A percentile compares a stretch with the other conserved stretches of the same genome.
Conservation (phyloP, 2,113 vertebrate genomes). For the crab-eating macaque (Macaca fascicularis) region T2T-MFA8v1.1 NC_088376.1:164423501-164424000, state of each 20-base stretch:
- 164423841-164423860: slow-evolving; percentile 38
- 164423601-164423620: not conserved
- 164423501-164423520: slow-evolving; percentile 1
- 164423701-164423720: not conserved
- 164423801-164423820: slow-evolving; percentile 28
- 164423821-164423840: not conserved
- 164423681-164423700: slow-evolving; percentile 15
- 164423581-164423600: not conserved
- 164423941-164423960: slow-evolving; percentile 42
- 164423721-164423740: not conserved
- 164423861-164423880: slow-evolving; percentile 28
- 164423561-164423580: not conserved
- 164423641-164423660: not conserved
- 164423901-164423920: slow-evolving; percentile 47
- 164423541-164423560: not conserved
- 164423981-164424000: slow-evolving; percentile 37
- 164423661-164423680: not conserved
- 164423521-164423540: not conserved
- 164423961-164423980: slow-evolving; percentile 38
- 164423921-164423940: not conserved
- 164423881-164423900: slow-evolving; percentile 44
- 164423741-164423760: not conserved
- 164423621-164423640: not conserved
- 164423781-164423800: not conserved
- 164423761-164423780: not conserved